Evolutionary conservation across 2,888 invertebrate genomes (phyloP).

Genomic region (Ctenicera cuprea): DNA sequence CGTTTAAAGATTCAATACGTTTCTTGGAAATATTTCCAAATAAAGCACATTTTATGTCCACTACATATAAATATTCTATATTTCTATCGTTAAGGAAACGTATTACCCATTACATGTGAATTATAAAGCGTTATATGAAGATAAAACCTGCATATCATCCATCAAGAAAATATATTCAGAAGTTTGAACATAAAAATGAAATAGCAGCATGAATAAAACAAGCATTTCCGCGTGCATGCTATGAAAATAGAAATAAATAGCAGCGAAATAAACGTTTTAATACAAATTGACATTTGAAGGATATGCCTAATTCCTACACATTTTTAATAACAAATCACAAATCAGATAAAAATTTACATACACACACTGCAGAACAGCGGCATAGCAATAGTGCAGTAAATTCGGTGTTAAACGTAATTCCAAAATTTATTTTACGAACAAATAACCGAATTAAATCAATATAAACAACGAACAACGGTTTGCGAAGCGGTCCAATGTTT

Average conservation of each 20-base stretch:
- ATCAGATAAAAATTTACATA: neutral
- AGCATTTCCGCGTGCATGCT: constrained; percentile 11
- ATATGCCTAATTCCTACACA: neutral
- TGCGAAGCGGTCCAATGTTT: constrained; percentile 36
- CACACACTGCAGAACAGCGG: neutral
- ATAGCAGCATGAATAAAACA: constrained; percentile 37
- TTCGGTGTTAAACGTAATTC: constrained; percentile 20
- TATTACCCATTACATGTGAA: constrained; percentile 33
- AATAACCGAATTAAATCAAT: constrained; percentile 37
- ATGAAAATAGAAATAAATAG: constrained; percentile 17
- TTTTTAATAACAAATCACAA: neutral
- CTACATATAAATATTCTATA: constrained; percentile 31
- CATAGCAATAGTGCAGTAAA: neutral
- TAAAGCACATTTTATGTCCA: constrained; percentile 2
- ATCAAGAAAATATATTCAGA: constrained; percentile 39
- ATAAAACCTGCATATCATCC: constrained; percentile 39
- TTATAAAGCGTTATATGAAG: constrained; percentile 38
- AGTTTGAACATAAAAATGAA: constrained; percentile 43
- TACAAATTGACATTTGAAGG: neutral
- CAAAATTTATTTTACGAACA: constrained; percentile 30
- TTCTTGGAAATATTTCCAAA: neutral
- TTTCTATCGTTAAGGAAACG: constrained; percentile 22
- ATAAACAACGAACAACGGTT: constrained; percentile 42
- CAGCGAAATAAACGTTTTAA: neutral
- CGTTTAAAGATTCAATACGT: neutral